A percentile compares a stretch with the other conserved stretches of the same genome.
These are phyloP conservation scores for Anoura caudifer DNA, from an alignment of 2,113 vertebrate species.

Conservation along the genomic window DNA sequence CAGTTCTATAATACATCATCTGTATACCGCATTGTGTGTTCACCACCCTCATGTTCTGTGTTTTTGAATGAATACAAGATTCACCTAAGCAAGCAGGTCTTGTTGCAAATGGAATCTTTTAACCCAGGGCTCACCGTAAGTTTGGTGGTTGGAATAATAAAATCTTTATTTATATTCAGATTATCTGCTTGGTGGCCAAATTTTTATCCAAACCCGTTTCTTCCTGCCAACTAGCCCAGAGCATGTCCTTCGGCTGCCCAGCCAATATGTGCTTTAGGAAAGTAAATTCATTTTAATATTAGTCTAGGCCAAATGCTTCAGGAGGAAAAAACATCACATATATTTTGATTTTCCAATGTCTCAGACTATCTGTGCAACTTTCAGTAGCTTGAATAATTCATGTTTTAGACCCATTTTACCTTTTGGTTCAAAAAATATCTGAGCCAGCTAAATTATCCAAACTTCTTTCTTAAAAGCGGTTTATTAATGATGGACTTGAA, in stretches of 20 bases:
- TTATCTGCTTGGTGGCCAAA: slow-evolving; percentile 62
- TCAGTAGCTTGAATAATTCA: slow-evolving; percentile 67
- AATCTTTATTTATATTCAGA: slow-evolving; percentile 65
- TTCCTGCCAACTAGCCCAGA: slow-evolving; percentile 56
- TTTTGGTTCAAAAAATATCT: slow-evolving; percentile 54
- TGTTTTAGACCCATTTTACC: slow-evolving; percentile 57
- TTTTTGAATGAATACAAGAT: slow-evolving; percentile 41
- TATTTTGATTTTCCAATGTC: slow-evolving; percentile 68
- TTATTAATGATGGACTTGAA: slow-evolving; percentile 71
- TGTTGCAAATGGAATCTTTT: slow-evolving; percentile 52
- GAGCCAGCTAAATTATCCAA: slow-evolving; percentile 60
- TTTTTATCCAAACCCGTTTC: slow-evolving; percentile 59
- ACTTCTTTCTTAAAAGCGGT: slow-evolving; percentile 57
- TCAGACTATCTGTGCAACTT: slow-evolving; percentile 68
- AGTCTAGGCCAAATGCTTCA: slow-evolving; percentile 67
- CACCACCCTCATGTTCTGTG: not conserved
- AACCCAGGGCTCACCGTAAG: slow-evolving; percentile 20
- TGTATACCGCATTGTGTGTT: not conserved
- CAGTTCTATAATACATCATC: not conserved
- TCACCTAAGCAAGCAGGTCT: slow-evolving; percentile 33
- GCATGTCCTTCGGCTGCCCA: slow-evolving; percentile 24
- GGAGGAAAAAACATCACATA: slow-evolving; percentile 57
- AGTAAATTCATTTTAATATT: slow-evolving; percentile 71
- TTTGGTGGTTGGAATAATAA: slow-evolving; percentile 56
- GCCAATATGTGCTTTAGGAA: slow-evolving; percentile 64